phyloP scores from a whole-genome alignment of 2,797 vertebrate genomes.

The Thalassophryne amazonica region DNA sequence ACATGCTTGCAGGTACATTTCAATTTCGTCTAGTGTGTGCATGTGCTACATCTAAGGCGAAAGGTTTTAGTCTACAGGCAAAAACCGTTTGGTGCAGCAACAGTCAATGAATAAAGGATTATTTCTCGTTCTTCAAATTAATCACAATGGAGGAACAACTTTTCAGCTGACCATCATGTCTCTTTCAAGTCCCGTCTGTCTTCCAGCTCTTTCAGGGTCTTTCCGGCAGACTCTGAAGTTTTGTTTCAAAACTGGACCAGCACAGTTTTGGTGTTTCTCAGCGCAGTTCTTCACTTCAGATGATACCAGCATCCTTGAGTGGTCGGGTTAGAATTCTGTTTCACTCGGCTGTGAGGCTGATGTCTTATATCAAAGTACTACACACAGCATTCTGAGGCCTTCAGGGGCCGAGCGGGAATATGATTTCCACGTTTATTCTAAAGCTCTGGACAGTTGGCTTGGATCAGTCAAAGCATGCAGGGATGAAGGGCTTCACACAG shows the following conservation, averaged over 20 bases:
- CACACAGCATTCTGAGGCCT: slow-evolving; percentile 6
- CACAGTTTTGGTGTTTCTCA: not conserved
- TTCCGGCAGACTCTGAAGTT: not conserved
- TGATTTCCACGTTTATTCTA: slow-evolving; percentile 1
- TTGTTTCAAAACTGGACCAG: not conserved
- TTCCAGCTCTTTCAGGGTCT: not conserved
- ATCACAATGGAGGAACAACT: too few species aligned
- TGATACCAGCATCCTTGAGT: not conserved
- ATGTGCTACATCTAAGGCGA: too few species aligned
- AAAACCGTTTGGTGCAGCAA: too few species aligned
- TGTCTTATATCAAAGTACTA: slow-evolving; percentile 15
- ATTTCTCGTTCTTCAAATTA: too few species aligned
- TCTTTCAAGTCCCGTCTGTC: too few species aligned
- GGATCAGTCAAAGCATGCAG: slow-evolving; percentile 20
- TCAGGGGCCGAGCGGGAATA: not conserved
- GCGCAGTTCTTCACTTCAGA: not conserved
- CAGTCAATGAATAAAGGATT: too few species aligned
- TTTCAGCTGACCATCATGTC: too few species aligned
- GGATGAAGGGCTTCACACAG: slow-evolving; percentile 12
- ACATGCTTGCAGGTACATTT: too few species aligned
- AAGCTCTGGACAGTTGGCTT: slow-evolving; percentile 13
- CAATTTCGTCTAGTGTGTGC: too few species aligned
- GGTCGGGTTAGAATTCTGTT: not conserved
- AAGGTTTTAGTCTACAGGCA: too few species aligned
- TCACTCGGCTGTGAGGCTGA: not conserved